phyloP scores from a whole-genome alignment of 1,140 invertebrate genomes.

The Episyrphus balteatus region DNA sequence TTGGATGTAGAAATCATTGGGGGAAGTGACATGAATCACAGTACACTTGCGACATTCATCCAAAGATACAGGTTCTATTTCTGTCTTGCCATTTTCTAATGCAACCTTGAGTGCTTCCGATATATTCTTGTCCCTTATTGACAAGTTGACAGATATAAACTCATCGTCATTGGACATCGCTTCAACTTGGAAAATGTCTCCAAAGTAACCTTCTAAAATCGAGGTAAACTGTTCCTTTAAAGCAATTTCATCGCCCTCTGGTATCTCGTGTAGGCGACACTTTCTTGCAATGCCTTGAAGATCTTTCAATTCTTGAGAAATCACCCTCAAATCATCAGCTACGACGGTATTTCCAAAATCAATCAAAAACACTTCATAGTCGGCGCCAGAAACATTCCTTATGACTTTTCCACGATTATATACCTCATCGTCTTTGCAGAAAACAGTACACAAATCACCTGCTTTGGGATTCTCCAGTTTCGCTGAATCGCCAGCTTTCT shows the following conservation, averaged over 20 bases:
- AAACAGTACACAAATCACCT: constrained; percentile 48
- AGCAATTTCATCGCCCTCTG: constrained; percentile 12
- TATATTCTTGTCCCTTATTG: constrained; percentile 25
- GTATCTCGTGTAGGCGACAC: constrained; percentile 41
- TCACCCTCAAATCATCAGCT: constrained; percentile 42
- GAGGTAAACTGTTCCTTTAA: constrained; percentile 19
- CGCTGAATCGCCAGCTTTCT: constrained; percentile 10
- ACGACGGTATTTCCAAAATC: constrained; percentile 59
- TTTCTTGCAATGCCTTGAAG: constrained; percentile 47
- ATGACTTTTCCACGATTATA: constrained; percentile 56
- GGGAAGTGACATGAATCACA: constrained; percentile 45
- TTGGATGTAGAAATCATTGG: constrained; percentile 55
- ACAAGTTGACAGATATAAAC: constrained; percentile 11
- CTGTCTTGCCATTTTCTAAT: constrained; percentile 8
- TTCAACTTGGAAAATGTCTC: constrained; percentile 26
- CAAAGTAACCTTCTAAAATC: constrained; percentile 26
- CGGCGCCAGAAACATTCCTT: constrained; percentile 42
- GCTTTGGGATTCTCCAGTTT: constrained; percentile 21
- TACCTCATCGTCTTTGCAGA: constrained; percentile 52
- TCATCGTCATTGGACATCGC: constrained; percentile 8
- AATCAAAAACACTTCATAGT: constrained; percentile 52
- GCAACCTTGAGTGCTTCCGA: constrained; percentile 21
- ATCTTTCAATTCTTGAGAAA: constrained; percentile 48
- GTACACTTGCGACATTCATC: constrained; percentile 27
- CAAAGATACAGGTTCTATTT: not conserved